Evolutionary conservation across 2,113 vertebrate genomes (phyloP).

Genomic region (Macquaria australasica): DNA sequence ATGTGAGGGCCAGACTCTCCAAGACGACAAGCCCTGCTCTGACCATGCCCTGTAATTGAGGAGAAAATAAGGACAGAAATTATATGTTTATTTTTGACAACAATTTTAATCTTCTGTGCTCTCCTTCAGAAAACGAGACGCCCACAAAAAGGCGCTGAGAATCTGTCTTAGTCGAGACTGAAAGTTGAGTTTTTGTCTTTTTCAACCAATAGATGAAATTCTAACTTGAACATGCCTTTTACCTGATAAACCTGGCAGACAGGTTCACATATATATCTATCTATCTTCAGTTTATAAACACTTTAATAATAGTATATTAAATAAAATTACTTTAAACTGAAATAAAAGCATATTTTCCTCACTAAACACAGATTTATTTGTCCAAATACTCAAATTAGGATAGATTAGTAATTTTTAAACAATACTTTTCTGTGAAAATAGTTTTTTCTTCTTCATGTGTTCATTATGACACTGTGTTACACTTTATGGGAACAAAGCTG

Average conservation of each 20-base stretch:
- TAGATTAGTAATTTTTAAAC: not conserved
- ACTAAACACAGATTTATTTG: not conserved
- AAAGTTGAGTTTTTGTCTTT: constrained; percentile 64
- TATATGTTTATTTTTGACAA: constrained; percentile 92
- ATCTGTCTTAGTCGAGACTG: constrained; percentile 73
- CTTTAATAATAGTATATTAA: not conserved
- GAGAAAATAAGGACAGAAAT: constrained; percentile 90
- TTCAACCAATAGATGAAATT: constrained; percentile 62
- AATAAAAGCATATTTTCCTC: not conserved
- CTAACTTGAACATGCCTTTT: not conserved
- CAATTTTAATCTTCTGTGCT: constrained; percentile 90
- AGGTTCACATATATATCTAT: too few species aligned
- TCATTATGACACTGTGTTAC: not conserved
- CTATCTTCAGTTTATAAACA: not conserved
- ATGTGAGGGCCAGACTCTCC: constrained; percentile 88
- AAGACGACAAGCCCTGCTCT: constrained; percentile 85
- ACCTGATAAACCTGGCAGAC: not conserved
- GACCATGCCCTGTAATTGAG: constrained; percentile 90
- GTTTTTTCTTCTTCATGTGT: not conserved
- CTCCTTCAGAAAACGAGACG: constrained; percentile 85
- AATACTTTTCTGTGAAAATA: not conserved
- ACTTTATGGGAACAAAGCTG: not conserved
- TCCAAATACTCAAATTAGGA: not conserved
- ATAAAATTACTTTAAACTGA: not conserved
- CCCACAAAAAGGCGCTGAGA: constrained; percentile 84